A percentile compares a stretch with the other conserved stretches of the same genome.
Evolutionary conservation across 2,888 invertebrate genomes (phyloP).

Genomic region (Digitonthophagus gazella): DNA sequence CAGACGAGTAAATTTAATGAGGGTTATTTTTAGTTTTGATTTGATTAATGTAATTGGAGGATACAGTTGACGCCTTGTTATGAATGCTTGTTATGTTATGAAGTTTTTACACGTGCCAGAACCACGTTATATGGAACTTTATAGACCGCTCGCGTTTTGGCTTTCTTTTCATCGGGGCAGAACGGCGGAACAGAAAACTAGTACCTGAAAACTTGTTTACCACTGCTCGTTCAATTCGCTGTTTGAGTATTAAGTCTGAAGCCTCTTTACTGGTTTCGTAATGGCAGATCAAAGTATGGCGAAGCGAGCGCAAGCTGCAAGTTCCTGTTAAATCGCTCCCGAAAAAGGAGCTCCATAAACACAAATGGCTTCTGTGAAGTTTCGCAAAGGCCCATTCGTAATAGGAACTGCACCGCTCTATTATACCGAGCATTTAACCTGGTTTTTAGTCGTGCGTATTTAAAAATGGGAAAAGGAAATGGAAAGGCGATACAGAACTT

Average conservation of each 20-base stretch:
- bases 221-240: not conserved
- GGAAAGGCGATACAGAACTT: not conserved
- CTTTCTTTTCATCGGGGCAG: too few relatives aligned
- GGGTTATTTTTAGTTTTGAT: conserved; percentile 5
- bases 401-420: not conserved
- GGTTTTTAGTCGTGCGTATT: not conserved
- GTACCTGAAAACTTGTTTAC: not conserved
- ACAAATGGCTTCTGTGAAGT: not conserved
- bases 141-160: too few relatives aligned
- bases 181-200: too few relatives aligned
- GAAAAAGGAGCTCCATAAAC: not conserved
- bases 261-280: not conserved
- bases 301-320: not conserved
- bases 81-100: too few relatives aligned
- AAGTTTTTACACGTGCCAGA: not conserved
- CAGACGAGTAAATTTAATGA: not conserved
- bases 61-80: too few relatives aligned
- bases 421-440: not conserved
- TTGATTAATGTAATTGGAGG: not conserved
- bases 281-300: not conserved
- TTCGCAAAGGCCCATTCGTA: not conserved
- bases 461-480: not conserved
- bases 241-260: not conserved
- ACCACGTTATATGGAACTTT: too few relatives aligned
- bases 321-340: not conserved